A percentile compares a stretch with the other conserved stretches of the same genome.
Conservation (phyloP, 2,113 vertebrate species). For the Odocoileus hemionus region DNA sequence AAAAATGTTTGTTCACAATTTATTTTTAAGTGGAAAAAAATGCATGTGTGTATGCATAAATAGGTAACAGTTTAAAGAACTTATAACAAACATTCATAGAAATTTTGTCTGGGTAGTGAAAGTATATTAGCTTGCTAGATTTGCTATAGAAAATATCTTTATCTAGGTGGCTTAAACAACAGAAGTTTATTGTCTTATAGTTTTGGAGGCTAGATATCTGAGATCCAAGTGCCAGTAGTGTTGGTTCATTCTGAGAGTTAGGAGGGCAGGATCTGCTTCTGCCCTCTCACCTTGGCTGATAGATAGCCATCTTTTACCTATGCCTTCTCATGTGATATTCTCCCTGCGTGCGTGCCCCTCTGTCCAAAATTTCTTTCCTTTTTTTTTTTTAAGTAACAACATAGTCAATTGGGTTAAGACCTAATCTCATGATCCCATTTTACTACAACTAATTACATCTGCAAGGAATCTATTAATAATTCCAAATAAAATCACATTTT, state of each 20-base stretch:
- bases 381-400: not conserved
- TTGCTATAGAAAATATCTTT: not conserved
- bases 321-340: not conserved
- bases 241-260: not conserved
- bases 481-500: not conserved
- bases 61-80: not conserved
- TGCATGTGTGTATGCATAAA: not conserved
- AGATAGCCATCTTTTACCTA: not conserved
- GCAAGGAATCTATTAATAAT: not conserved
- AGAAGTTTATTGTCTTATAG: not conserved
- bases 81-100: not conserved
- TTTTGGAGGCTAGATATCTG: not conserved
- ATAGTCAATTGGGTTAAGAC: not conserved
- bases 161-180: not conserved
- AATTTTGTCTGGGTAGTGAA: not conserved
- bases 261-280: not conserved
- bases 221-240: not conserved
- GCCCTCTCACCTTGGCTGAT: not conserved
- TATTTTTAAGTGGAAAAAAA: not conserved
- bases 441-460: not conserved
- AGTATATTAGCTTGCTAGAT: not conserved
- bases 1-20: not conserved
- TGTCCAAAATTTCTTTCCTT: not conserved
- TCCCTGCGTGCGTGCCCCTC: not conserved
- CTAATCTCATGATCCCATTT: not conserved